Evolutionary conservation across 1,140 invertebrate genomes (phyloP), one percentile per base, ranked within the genome.

Genomic region (Ips typographus): DNA sequence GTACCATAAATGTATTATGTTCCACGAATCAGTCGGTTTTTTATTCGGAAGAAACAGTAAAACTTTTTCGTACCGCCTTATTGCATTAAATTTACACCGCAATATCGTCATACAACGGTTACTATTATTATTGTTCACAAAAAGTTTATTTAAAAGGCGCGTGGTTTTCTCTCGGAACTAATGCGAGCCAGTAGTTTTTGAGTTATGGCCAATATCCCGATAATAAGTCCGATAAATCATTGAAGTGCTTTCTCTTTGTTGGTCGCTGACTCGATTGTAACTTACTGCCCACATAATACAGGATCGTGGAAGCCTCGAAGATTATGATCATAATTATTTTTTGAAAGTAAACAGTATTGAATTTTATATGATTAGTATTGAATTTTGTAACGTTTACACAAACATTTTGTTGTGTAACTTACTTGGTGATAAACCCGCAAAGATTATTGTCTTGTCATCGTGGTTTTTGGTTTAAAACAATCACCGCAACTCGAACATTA

Each of bases 111-210:
- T 63, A 39, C 43, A 40, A 63, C 43, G 60, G 6, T 52, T 63
- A 38, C 38, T 59, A 63, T 52, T 63, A 63, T 52, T 52, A 52
- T 52, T 63, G 38, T 52, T 52, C 3, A 42, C 40, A 60, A 60
- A 60, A 60, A 60, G 40, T 1, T 37, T 7, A 36, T 40, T 52
- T 22, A 22, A 63, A 63, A 63, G 38, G 52, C 36, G n/a, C 47
- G 38, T 63, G 8, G 60, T 52, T 63, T 63, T 63, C 60, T 52
- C 60, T 63, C 5, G 60, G 60, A 63, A 63, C 60, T 40, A 63
- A 63, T 40, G 60, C 60, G 38, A 63, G 44, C 39, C 38, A 63
- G 3, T n/a, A 39, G 60, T 52, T 63, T 63, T 63, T 63, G 41
- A 51, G 49, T 52, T 52, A 52, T 52, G n/a, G 49, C 39, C 60